Base-by-base conservation (phyloP, 2,888 invertebrate genomes). In the Pterobdella sp. region DNA sequence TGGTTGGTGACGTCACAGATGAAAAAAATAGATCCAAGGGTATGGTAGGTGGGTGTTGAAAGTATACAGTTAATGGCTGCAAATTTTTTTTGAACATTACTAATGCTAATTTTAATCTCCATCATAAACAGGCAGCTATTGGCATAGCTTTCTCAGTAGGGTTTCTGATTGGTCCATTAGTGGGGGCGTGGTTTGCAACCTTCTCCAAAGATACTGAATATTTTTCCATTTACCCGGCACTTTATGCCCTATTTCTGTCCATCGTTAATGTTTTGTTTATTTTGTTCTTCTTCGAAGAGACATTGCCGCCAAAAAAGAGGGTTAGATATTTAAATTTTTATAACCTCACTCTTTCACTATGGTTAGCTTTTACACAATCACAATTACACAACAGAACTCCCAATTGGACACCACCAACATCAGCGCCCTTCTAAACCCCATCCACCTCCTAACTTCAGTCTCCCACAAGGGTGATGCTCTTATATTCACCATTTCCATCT, bases 61-160 rank as follows among this genome's bases (percentile, higher is more conserved):
- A n/a, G n/a, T n/a, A n/a, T n/a, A n/a, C n/a, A n/a, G n/a, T n/a
- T n/a, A n/a, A n/a, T n/a, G n/a, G n/a, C n/a, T n/a, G n/a, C n/a
- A n/a, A 10, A 35, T 37, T 26, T 71, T 64, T 36, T 72, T 31
- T 72, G n/a, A 22, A 1, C 4, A 26, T n/a, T 34, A 18, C 29
- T 63, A 36, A 1, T 26, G 14, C 35, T 18, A 26, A 31, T 36
- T 64, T 64, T 64, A 26, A 36, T 65, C n/a, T n/a, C 7, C 18
- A 18, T 26, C 60, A 31, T 42, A 29, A 29, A 63, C 79, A 93
- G 93, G 96, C 97, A n/a, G 84, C 95, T 72, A 91, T 98, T 76
- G 98, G 98, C 18, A 89, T 95, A 79, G 94, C 97, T 7, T 98
- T 98, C 85, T 96, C 96, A 0, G 85, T 98, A 75, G 97, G 95